phyloP scores from a whole-genome alignment of 2,888 invertebrate genomes.

The Dione vanillae region DNA sequence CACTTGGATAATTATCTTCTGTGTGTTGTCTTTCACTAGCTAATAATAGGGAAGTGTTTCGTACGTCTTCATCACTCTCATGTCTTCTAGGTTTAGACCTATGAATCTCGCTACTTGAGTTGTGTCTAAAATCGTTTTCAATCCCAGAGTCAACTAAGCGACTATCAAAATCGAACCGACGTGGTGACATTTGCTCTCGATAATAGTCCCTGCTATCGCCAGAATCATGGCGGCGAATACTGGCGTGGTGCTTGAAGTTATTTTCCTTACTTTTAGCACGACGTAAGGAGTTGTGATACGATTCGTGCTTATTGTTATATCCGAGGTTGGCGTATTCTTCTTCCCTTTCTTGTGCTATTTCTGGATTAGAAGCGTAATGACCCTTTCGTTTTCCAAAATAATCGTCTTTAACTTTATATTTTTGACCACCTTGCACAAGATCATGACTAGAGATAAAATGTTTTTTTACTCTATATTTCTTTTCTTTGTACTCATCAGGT shows the following conservation, averaged over 20 bases:
- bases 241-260: conserved; percentile 65
- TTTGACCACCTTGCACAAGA: conserved; percentile 71
- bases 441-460: conserved; percentile 80
- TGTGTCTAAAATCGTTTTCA: conserved; percentile 91
- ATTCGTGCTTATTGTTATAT: conserved; percentile 69
- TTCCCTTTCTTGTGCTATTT: conserved; percentile 82
- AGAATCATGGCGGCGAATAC: conserved; percentile 73
- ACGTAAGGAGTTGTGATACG: conserved; percentile 86
- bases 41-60: conserved; percentile 87
- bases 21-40: conserved; percentile 90
- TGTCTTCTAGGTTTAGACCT: conserved; percentile 67
- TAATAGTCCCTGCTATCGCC: conserved; percentile 82
- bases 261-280: conserved; percentile 83
- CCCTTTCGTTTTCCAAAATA: conserved; percentile 78
- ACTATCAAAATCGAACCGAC: conserved; percentile 82
- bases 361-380: conserved; percentile 86
- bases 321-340: conserved; percentile 78
- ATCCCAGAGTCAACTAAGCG: conserved; percentile 91
- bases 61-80: conserved; percentile 88
- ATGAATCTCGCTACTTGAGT: conserved; percentile 85
- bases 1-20: conserved; percentile 84
- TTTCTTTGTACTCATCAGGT: conserved; percentile 84
- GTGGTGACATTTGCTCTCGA: conserved; percentile 72
- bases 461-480: conserved; percentile 78
- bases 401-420: conserved; percentile 75